Conservation (phyloP, 2,113 vertebrate species). For the Peromyscus californicus region DNA sequence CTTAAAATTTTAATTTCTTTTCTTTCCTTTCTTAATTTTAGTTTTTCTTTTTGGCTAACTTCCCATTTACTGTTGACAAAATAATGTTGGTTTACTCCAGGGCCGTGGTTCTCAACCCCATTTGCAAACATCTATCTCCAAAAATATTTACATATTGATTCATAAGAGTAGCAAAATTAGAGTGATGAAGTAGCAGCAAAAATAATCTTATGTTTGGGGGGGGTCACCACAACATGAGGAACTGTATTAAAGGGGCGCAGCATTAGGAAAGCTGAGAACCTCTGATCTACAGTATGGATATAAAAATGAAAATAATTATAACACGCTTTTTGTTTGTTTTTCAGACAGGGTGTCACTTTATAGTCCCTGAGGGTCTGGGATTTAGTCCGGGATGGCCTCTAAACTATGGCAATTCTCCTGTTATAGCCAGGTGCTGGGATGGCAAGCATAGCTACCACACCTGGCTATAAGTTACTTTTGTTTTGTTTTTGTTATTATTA, state of each 20-base stretch:
- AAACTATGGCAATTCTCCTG: not conserved
- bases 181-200: not conserved
- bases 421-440: not conserved
- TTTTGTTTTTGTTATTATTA: too few species aligned
- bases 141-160: not conserved
- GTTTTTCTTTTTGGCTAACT: not conserved
- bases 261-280: not conserved
- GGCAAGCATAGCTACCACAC: not conserved
- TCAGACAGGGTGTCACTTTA: not conserved
- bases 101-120: not conserved
- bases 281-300: not conserved
- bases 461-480: not conserved
- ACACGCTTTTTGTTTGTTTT: not conserved
- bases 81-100: not conserved
- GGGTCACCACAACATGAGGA: too few species aligned
- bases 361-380: not conserved
- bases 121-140: not conserved
- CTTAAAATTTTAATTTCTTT: constrained; percentile 14
- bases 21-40: too few species aligned
- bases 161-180: not conserved
- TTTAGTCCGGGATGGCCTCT: not conserved
- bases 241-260: not conserved
- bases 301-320: not conserved
- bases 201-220: not conserved
- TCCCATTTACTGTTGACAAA: not conserved